Evolutionary conservation across 2,888 invertebrate species (phyloP), one percentile per base, ranked within the genome.

Genomic region (Oscheius myriophilus): DNA sequence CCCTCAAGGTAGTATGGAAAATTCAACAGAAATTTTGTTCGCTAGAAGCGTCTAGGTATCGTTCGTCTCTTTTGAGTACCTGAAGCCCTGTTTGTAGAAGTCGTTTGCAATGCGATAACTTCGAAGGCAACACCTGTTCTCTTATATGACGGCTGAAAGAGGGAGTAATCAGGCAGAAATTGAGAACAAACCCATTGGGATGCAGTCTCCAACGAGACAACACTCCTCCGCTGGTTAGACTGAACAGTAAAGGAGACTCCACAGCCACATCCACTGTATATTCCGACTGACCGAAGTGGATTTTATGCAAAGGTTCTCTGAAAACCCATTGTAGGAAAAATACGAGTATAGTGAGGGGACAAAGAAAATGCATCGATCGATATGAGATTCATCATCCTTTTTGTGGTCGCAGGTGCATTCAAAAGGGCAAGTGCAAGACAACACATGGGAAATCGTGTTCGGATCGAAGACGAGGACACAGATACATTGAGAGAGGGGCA

Each of bases 191-290:
- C 75, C 80, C 80, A 43, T 74, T 68, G 0, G 75, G 65, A n/a
- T 70, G 45, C 67, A 80, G 67, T 18, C 72, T 75, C 80, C 80
- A 80, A 18, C 73, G 68, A 1, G 80, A 79, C 3, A 80, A 58
- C 25, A 75, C 70, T 42, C 80, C 80, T 39, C 70, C 71, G 21
- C 68, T 69, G 0, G 80, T 79, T 26, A 80, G 45, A 3, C 74
- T 72, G 58, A 73, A 79, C 39, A 80, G 41, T 18, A 33, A 14
- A 16, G 53, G 42, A 2, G 61, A 52, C 23, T 65, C 67, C 45
- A 58, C 58, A 0, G 68, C 58, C 51, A 76, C 54, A 42, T 76
- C 75, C 4, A 76, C 73, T 9, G 73, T 76, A 43, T 70, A 67
- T 49, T 76, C 75, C 14, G 53, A 45, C 7, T 67, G 25, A 0